Evolutionary conservation across 2,113 vertebrate species (phyloP).

Genomic region (Aix galericulata): DNA sequence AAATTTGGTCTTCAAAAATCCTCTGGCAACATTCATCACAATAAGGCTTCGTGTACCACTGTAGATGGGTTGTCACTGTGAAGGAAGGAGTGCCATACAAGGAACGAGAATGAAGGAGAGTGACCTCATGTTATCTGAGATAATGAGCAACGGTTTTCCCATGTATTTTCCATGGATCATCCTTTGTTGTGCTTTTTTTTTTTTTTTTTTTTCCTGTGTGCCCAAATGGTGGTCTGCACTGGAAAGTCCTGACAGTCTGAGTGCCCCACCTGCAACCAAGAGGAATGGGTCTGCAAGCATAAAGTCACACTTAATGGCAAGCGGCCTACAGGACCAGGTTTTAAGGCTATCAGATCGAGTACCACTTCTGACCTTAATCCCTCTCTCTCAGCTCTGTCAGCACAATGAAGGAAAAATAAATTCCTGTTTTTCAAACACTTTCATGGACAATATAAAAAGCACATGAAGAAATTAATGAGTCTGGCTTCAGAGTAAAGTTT

Average conservation of each 20-base stretch:
- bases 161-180: rapidly evolving
- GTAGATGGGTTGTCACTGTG: not conserved
- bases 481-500: slow-evolving; percentile 23
- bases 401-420: not conserved
- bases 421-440: not conserved
- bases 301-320: rapidly evolving
- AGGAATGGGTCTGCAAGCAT: not conserved
- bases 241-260: not conserved
- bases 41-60: not conserved
- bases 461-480: slow-evolving; percentile 6
- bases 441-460: not conserved
- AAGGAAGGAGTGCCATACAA: rapidly evolving
- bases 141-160: not conserved
- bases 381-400: not conserved
- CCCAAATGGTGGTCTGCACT: not conserved
- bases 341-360: not conserved
- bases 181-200: not conserved
- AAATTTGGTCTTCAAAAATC: not conserved
- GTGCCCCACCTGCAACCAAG: not conserved
- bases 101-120: not conserved
- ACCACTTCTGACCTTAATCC: not conserved
- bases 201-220: too few species aligned
- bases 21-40: not conserved
- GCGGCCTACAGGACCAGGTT: not conserved
- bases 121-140: rapidly evolving